phyloP scores from a whole-genome alignment of 2,797 vertebrate species.

The Takifugu ocellatus region DNA sequence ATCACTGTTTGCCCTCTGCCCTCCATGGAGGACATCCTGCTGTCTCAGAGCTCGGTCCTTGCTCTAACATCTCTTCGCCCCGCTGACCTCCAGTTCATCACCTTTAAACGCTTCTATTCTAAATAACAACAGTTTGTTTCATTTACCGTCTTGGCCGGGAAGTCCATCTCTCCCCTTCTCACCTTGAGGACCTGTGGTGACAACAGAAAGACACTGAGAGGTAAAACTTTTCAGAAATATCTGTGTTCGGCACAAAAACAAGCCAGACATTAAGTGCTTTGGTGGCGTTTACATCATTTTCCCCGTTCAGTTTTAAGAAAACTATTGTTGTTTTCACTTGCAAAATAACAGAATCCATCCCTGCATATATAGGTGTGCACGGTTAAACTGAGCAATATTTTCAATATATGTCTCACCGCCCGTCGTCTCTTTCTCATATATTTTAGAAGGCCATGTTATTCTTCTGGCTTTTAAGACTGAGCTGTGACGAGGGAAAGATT shows the following conservation, averaged over 20 bases:
- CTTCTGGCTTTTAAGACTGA: no score
- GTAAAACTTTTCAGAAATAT: constrained; percentile 14
- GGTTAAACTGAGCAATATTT: neutral
- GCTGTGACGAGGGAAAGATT: neutral
- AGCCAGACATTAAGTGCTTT: no score
- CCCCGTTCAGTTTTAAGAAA: no score
- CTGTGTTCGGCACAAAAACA: neutral
- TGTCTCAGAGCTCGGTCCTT: no score
- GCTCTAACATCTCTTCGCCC: no score
- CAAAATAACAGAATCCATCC: neutral
- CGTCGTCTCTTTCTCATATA: no score
- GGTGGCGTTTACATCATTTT: no score
- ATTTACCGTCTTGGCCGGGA: constrained; percentile 74
- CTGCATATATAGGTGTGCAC: no score
- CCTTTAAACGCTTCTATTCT: neutral
- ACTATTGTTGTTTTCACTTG: neutral
- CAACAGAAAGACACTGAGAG: constrained; percentile 31
- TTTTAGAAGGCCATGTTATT: no score
- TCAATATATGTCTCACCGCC: neutral
- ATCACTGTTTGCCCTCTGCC: no score
- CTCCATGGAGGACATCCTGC: no score
- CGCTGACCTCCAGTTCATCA: no score
- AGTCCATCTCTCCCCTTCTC: constrained; percentile 74
- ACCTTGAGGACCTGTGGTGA: constrained; percentile 73
- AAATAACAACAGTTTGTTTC: constrained; percentile 11